phyloP scores from a whole-genome alignment of 2,888 invertebrate genomes.

The Tachina lurida region DNA sequence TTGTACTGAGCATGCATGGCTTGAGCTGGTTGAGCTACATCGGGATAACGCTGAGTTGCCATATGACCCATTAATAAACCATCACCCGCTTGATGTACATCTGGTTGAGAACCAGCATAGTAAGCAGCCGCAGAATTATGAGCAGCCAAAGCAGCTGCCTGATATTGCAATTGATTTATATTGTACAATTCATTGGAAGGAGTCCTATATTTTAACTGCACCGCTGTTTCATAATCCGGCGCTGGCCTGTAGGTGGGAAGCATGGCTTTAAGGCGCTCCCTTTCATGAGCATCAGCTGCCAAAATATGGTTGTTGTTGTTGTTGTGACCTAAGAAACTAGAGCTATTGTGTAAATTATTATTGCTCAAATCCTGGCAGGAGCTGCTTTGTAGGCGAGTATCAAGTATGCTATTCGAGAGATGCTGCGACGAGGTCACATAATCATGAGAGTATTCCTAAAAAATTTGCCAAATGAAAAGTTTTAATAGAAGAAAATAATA shows the following conservation, averaged over 20 bases:
- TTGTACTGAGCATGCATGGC: constrained; percentile 79
- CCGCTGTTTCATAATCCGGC: constrained; percentile 97
- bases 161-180: constrained; percentile 75
- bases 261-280: constrained; percentile 87
- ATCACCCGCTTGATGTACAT: constrained; percentile 85
- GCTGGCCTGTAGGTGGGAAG: constrained; percentile 94
- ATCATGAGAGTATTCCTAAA: constrained; percentile 75
- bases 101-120: constrained; percentile 86
- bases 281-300: constrained; percentile 77
- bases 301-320: constrained; percentile 73
- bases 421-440: constrained; percentile 75
- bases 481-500: background rate
- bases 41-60: constrained; percentile 85
- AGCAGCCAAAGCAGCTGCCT: constrained; percentile 74
- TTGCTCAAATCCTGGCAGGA: constrained; percentile 82
- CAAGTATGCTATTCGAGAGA: constrained; percentile 75
- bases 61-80: constrained; percentile 78
- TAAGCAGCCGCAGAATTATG: constrained; percentile 75
- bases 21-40: constrained; percentile 85
- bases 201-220: constrained; percentile 91
- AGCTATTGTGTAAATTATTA: constrained; percentile 80
- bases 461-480: constrained; percentile 11
- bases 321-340: constrained; percentile 74
- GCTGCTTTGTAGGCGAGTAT: constrained; percentile 80
- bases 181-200: constrained; percentile 84